Evolutionary conservation across 2,113 vertebrate genomes (phyloP), one percentile per base, ranked within the genome.

Genomic region (Tenrec ecaudatus): DNA sequence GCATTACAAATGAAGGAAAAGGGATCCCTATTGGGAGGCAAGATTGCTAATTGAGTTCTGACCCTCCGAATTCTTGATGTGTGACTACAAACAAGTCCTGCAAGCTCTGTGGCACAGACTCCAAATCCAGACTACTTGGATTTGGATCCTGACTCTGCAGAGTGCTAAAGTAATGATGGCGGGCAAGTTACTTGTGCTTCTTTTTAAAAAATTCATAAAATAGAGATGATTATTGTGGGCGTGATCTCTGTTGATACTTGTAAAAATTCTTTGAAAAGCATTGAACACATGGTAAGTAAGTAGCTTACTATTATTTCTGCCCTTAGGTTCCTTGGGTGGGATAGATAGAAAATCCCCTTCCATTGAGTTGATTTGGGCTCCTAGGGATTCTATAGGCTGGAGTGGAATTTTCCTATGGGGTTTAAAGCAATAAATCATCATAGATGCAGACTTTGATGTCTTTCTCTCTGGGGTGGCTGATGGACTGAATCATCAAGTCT

Each of bases 221-320:
- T 60, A 85, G 36, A 69, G 47, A 23, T 64, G 23, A 64, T 91
- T 91, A 77, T 40, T 53, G 27, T 33, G 62, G 91, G 20, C 62
- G 29, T 78, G 43, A 23, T 38, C 77, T 60, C 25, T 68, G 31
- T 75, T 84, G 87, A 22, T 88, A 73, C n/a, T 81, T 53, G 47
- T 64, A 20, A 88, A 53, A 88, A 16, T n/a, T n/a, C 53, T 83
- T 90, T 88, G 84, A 83, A 53, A 62, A 83, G 15, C 36, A 15
- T 38, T 16, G 71, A 38, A 38, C 33, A 73, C 6, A 75, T 12
- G 33, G 40, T 82, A 77, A 10, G 14, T 33, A 81, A 36, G 19
- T 33, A 73, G 33, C 33, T 73, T 40, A 58, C 20, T 86, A 20
- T 60, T 80, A 36, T 69, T 31, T 31, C 43, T 77, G 47, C 71